A percentile compares a stretch with the other conserved stretches of the same genome.
phyloP scores from a whole-genome alignment of 2,888 invertebrate genomes.

The Drosophila koepferae region DNA sequence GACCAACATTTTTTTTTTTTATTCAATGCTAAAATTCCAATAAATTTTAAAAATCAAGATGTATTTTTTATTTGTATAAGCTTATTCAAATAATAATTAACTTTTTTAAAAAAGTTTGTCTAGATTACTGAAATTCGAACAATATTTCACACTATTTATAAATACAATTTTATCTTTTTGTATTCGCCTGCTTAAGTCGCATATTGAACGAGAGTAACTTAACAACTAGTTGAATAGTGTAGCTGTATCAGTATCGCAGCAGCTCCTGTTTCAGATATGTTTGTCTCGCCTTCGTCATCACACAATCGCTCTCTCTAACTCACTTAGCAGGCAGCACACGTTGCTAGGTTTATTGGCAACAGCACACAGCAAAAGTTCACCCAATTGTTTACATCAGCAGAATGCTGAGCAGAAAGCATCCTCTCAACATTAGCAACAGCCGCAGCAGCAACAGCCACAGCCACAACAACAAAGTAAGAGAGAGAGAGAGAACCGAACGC shows the following conservation, averaged over 20 bases:
- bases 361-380: slow-evolving; percentile 40
- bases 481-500: slow-evolving; percentile 27
- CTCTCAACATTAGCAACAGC: slow-evolving; percentile 33
- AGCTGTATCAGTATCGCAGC: slow-evolving; percentile 4
- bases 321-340: slow-evolving; percentile 18
- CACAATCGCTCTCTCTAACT: not conserved
- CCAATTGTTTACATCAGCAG: slow-evolving; percentile 68
- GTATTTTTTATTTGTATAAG: too few species aligned
- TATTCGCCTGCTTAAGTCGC: not conserved
- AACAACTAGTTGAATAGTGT: slow-evolving; percentile 8
- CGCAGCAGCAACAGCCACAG: slow-evolving; percentile 21
- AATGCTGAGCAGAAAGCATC: slow-evolving; percentile 41
- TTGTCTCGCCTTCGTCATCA: not conserved
- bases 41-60: too few species aligned
- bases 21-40: too few species aligned
- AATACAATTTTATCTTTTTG: not conserved
- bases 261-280: slow-evolving; percentile 10
- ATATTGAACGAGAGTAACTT: not conserved
- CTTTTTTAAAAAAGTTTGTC: too few species aligned
- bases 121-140: not conserved
- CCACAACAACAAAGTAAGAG: slow-evolving; percentile 30
- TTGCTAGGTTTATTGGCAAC: slow-evolving; percentile 46
- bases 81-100: too few species aligned
- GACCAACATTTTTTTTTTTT: too few species aligned
- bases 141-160: too few species aligned